Evolutionary conservation across 2,888 invertebrate species (phyloP).

Genomic region (Phengaris arion): DNA sequence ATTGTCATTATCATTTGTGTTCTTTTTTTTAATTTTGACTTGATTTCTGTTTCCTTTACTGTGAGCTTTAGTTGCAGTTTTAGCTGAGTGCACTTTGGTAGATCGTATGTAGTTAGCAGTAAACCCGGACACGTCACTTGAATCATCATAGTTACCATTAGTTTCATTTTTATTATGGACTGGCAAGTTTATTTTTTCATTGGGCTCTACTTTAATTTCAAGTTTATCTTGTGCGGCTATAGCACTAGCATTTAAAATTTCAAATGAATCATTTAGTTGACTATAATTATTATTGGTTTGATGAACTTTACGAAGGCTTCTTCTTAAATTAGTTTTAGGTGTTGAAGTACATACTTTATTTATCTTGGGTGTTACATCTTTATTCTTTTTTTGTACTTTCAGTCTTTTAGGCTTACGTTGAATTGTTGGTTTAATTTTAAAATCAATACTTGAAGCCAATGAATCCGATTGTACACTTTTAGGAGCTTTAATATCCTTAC

Average conservation of each 20-base stretch:
- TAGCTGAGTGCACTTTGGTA: conserved; percentile 62
- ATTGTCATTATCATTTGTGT: conserved; percentile 46
- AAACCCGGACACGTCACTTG: conserved; percentile 73
- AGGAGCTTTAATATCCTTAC: conserved; percentile 46
- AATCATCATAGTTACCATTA: conserved; percentile 66
- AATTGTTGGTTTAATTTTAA: conserved; percentile 62
- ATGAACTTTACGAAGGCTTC: conserved; percentile 60
- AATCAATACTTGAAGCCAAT: conserved; percentile 59
- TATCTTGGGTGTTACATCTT: conserved; percentile 53
- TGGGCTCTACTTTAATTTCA: conserved; percentile 38
- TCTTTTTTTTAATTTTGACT: conserved; percentile 51
- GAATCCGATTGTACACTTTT: conserved; percentile 55
- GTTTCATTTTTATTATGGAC: conserved; percentile 45
- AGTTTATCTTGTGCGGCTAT: conserved; percentile 44
- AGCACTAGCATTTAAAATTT: conserved; percentile 47
- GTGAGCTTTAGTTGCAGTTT: conserved; percentile 56
- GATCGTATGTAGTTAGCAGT: conserved; percentile 74
- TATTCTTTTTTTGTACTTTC: conserved; percentile 51
- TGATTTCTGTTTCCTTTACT: conserved; percentile 54
- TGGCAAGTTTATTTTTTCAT: conserved; percentile 44
- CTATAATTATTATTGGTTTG: conserved; percentile 49
- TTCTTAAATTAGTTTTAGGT: conserved; percentile 56
- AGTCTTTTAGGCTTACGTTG: conserved; percentile 53
- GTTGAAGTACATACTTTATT: conserved; percentile 64
- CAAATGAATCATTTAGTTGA: conserved; percentile 57